Conservation (phyloP, 1,140 invertebrate species). For the Pachypsylla venusta region DNA sequence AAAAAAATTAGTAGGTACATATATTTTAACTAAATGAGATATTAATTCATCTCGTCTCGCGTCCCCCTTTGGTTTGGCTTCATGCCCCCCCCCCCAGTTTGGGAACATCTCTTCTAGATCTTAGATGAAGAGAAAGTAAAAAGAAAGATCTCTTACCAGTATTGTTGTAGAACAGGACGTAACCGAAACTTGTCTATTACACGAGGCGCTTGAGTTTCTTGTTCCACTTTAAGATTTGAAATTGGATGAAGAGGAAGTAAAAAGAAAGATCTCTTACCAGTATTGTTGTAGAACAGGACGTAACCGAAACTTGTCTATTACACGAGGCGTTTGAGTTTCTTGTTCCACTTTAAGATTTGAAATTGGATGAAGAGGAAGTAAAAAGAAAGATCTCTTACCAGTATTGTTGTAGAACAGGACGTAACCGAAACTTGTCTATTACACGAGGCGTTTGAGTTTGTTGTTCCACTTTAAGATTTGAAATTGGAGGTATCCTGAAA, state of each 20-base stretch:
- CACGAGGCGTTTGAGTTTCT: background rate
- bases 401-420: background rate
- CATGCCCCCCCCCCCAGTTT: no score
- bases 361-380: no score
- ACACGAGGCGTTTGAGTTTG: background rate
- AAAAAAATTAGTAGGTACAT: no score
- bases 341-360: background rate
- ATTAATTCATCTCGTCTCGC: no score
- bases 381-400: constrained; percentile 8
- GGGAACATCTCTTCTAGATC: no score
- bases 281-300: background rate
- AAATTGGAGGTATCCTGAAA: background rate
- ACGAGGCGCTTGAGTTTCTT: background rate
- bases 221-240: background rate
- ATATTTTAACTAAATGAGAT: no score
- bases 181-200: background rate
- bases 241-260: no score
- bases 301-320: background rate
- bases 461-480: background rate
- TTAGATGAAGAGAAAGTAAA: no score
- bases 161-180: background rate
- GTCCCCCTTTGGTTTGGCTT: no score
- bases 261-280: no score
- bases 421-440: background rate
- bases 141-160: no score